Evolutionary conservation across 2,888 invertebrate genomes (phyloP).

Genomic region (Stenodema calcarata): DNA sequence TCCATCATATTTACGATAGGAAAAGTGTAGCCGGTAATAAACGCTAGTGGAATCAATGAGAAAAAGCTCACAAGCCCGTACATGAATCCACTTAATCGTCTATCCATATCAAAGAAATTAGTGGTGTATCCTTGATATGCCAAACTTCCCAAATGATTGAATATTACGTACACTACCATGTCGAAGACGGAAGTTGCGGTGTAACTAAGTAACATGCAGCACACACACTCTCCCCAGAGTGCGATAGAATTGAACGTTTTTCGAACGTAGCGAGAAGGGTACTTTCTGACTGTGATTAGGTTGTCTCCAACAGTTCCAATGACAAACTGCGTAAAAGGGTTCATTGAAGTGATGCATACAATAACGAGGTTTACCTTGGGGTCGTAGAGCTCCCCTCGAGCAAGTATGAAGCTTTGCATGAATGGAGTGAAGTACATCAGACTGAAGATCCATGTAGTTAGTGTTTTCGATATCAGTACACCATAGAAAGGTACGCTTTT

Average conservation of each 20-base stretch:
- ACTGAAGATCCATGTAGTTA: neutral
- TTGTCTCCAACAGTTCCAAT: neutral
- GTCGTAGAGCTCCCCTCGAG: neutral
- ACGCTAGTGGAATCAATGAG: constrained; percentile 19
- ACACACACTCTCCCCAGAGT: constrained; percentile 1
- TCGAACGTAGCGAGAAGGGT: neutral
- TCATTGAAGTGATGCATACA: neutral
- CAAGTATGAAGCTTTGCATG: neutral
- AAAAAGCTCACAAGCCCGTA: constrained; percentile 15
- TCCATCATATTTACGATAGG: neutral
- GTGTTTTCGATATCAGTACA: neutral
- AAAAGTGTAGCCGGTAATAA: neutral
- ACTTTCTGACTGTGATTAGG: neutral
- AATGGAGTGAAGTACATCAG: neutral
- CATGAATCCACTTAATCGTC: neutral
- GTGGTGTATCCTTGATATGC: neutral
- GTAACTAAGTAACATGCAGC: neutral
- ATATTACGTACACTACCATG: neutral
- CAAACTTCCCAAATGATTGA: neutral
- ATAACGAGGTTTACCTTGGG: neutral
- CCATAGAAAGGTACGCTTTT: constrained; percentile 9
- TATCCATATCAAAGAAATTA: constrained; percentile 18
- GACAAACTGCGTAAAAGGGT: neutral
- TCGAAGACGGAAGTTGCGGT: neutral
- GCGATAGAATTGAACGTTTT: constrained; percentile 37